phyloP scores from a whole-genome alignment of 2,113 vertebrate species.

The Tonatia bakeri region DNA sequence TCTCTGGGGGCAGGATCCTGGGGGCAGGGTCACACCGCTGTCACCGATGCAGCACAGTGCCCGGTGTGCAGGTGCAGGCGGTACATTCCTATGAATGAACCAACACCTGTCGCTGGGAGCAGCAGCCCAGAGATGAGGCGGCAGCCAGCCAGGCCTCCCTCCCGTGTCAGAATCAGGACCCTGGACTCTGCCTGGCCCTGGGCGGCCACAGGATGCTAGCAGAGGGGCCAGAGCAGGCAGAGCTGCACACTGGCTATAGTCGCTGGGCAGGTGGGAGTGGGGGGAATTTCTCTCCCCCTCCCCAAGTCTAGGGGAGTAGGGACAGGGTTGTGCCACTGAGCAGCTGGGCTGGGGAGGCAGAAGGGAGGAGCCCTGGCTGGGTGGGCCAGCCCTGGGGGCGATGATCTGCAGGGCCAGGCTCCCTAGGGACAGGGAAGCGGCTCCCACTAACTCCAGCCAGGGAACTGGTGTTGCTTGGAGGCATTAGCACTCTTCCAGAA shows the following conservation, averaged over 20 bases:
- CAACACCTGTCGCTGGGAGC: background rate
- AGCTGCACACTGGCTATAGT: too few species aligned
- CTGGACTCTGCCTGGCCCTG: background rate
- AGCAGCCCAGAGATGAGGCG: background rate
- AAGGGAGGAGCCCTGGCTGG: background rate
- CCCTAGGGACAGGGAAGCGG: background rate
- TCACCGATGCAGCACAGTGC: background rate
- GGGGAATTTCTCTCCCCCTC: background rate
- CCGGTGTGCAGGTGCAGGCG: accelerated
- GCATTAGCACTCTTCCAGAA: background rate
- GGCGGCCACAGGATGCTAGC: background rate
- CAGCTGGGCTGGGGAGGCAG: background rate
- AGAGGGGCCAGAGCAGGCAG: background rate
- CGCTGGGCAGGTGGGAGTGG: accelerated
- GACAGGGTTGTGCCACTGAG: background rate
- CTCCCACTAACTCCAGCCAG: too few species aligned
- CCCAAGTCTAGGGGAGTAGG: background rate
- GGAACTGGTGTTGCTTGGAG: background rate
- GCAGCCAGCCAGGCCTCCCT: background rate
- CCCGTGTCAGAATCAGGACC: background rate
- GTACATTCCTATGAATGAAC: background rate
- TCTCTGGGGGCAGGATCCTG: background rate
- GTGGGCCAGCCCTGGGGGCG: background rate
- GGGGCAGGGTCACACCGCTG: accelerated
- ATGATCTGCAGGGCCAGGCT: background rate